Evolutionary conservation across 2,113 vertebrate species (phyloP), one percentile per base, ranked within the genome.

Genomic region (Entosphenus tridentatus): DNA sequence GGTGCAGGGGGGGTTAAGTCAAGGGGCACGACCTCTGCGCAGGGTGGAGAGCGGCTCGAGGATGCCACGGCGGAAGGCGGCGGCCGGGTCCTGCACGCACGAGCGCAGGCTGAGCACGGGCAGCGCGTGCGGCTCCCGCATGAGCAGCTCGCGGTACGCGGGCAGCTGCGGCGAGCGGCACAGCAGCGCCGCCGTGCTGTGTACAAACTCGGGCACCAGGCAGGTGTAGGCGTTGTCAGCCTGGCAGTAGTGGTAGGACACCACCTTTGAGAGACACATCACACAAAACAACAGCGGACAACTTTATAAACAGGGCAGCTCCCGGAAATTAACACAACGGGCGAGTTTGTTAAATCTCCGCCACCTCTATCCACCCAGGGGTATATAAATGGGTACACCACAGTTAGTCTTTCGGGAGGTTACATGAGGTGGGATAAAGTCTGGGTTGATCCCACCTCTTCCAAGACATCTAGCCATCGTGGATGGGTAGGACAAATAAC

Each of bases 221-320:
- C 93, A 98, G 0, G 93, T 98, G 79, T 98, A 98, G 0, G 93
- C 91, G 78, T 98, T 98, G 73, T 98, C 93, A 0, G 92, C 92
- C 78, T 98, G 93, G 74, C 93, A 98, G 75, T 93, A 98, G 74
- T 98, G 93, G 75, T 96, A 98, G 2, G 93, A 91, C 74, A 96
- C 88, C 0, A 96, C 93, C 93, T 98, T 75, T 1, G 68, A 7
- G 5, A 39, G 39, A 39, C 39, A 39, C 39, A 39, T 39, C 39
- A 39, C 39, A 5, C 39, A 39, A 39, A 39, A 39, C 39, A 39
- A 5, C 39, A 39, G 39, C 39, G 39, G 39, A 39, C 39, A 39
- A 3, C 39, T 39, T 39, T 39, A 39, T 39, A 39, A 39, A 39
- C 39, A 39, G 39, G 39, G 39, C 39, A 5, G 39, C 39, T 39